Base-by-base conservation (phyloP, 2,888 invertebrate species). In the Acleris holmiana region DNA sequence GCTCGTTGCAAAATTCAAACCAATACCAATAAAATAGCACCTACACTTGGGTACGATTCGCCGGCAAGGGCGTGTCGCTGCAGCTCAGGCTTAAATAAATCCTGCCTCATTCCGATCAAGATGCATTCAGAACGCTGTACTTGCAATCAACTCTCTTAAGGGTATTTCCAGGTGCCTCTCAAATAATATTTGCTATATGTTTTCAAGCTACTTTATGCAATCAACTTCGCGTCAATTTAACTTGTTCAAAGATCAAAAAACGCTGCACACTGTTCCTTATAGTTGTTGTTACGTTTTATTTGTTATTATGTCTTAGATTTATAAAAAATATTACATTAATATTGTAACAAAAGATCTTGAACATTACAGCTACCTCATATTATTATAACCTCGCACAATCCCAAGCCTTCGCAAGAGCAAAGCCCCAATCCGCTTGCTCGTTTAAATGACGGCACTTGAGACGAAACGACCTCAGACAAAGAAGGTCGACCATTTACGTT, bases 51-150 rank as follows among this genome's bases (percentile, higher is more conserved):
- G 70, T 75, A 76, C 76, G 77, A 78, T 77, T 83, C 76, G 79
- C 79, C 82, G 77, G 77, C 78, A 77, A 72, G 77, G 76, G 76
- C 73, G 59, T 61, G 68, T 80, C 78, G 79, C 78, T 76, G 74
- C 76, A 68, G 76, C 76, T 77, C 72, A 75, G 73, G 75, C 73
- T 62, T 73, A 82, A 80, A 50, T 73, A 81, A 84, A 85, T 79
- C 76, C 82, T 79, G 78, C 80, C 79, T 87, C 80, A 83, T 87
- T 84, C 78, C 81, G 77, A 82, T 83, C 76, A 79, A 80, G 83
- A 77, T 81, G 84, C 84, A 86, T 90, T 88, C 88, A 89, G 76
- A 78, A 82, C 77, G 76, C 82, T 91, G 87, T 89, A 86, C 77
- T 66, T 70, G 82, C 78, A 86, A 85, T 80, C 78, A 83, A 80